phyloP scores from a whole-genome alignment of 2,888 invertebrate species.

The Smittia sp. region DNA sequence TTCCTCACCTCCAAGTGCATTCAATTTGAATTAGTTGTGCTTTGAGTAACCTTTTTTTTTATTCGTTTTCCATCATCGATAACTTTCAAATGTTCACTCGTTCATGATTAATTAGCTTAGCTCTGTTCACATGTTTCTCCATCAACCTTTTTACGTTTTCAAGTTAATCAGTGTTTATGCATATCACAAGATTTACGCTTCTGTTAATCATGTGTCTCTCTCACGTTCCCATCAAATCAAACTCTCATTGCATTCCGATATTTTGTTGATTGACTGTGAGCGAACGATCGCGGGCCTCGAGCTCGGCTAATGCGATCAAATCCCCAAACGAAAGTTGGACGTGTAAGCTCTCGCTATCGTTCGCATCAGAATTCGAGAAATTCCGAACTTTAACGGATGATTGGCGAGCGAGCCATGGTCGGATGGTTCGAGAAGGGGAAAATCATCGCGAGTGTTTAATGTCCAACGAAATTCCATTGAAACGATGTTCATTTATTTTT shows the following conservation, averaged over 20 bases:
- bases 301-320: background rate
- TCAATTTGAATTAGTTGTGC: constrained; percentile 5
- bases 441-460: background rate
- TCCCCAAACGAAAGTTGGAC: no score
- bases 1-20: constrained; percentile 4
- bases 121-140: constrained; percentile 12
- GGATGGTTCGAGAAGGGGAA: background rate
- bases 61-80: background rate
- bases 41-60: background rate
- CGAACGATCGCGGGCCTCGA: background rate
- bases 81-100: constrained; percentile 12
- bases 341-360: no score
- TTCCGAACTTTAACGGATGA: background rate
- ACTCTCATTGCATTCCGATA: background rate
- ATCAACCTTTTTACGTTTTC: background rate
- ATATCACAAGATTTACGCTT: background rate
- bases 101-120: constrained; percentile 8
- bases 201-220: background rate
- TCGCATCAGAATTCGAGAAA: background rate
- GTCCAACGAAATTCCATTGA: background rate
- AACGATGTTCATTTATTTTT: constrained; percentile 40
- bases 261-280: background rate
- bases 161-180: background rate
- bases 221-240: background rate
- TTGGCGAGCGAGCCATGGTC: constrained; percentile 1